Evolutionary conservation across 92 coral and sea anemone genomes (phyloP).

Genomic region (Virgularia gustaviana): DNA sequence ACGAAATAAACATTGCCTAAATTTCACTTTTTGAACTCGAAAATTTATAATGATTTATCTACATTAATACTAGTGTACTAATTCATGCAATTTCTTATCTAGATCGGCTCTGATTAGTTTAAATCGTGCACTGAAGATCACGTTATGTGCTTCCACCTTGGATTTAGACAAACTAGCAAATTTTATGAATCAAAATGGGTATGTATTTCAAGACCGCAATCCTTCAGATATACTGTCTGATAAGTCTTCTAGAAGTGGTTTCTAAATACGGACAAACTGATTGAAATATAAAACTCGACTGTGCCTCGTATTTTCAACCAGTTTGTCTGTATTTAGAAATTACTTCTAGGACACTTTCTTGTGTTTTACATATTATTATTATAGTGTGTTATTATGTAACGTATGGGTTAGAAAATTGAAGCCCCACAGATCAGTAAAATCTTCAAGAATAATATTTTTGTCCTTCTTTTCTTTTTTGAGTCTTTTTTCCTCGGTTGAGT

Average conservation of each 20-base stretch:
- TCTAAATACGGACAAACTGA: too few relatives aligned
- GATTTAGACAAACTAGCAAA: constrained; percentile 12
- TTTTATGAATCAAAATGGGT: constrained; percentile 23
- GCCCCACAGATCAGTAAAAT: too few relatives aligned
- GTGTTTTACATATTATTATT: too few relatives aligned
- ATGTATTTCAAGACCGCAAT: constrained; percentile 1
- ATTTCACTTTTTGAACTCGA: too few relatives aligned
- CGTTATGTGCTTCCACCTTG: constrained; percentile 26
- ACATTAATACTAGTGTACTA: too few relatives aligned
- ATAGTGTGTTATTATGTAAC: too few relatives aligned
- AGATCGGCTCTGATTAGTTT: constrained; percentile 25
- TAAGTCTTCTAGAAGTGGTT: too few relatives aligned
- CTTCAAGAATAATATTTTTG: background rate
- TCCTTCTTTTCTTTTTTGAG: background rate
- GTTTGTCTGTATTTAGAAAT: background rate
- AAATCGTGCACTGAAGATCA: constrained; percentile 18
- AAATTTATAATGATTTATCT: too few relatives aligned
- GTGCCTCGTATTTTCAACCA: background rate
- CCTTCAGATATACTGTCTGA: too few relatives aligned
- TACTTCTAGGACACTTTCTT: background rate
- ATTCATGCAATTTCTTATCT: background rate
- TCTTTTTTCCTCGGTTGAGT: background rate
- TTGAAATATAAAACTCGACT: too few relatives aligned
- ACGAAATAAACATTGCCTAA: too few relatives aligned
- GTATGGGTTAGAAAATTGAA: too few relatives aligned